Conservation (phyloP, 2,888 invertebrate genomes). For the Drosophila demipolita region DNA sequence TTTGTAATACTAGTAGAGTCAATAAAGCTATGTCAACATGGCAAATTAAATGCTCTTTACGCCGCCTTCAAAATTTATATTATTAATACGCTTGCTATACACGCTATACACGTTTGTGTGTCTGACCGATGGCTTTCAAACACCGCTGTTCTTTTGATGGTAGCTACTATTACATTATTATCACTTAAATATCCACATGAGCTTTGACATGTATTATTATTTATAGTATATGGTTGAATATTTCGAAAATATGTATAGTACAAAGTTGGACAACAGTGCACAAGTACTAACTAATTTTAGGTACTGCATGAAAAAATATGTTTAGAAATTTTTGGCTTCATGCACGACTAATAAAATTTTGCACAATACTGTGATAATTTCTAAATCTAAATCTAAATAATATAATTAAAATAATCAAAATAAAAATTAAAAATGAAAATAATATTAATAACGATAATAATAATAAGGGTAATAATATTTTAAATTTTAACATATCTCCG, state of each 20-base stretch:
- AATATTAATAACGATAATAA: not conserved
- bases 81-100: not conserved
- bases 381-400: not conserved
- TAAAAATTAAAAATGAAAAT: not conserved
- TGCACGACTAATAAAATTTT: not conserved
- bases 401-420: not conserved
- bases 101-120: not conserved
- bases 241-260: not conserved
- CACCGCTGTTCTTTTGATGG: not conserved
- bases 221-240: not conserved
- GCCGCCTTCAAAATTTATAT: not conserved
- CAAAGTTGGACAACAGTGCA: not conserved
- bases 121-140: not conserved
- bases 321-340: not conserved
- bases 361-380: not conserved
- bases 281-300: not conserved
- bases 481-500: not conserved
- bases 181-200: not conserved
- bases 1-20: not conserved
- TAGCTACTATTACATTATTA: not conserved
- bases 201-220: not conserved
- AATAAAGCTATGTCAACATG: not conserved
- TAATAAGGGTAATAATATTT: not conserved
- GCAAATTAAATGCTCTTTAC: no score
- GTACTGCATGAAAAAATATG: not conserved